A percentile compares a stretch with the other conserved stretches of the same genome.
These are phyloP conservation scores for Buphagus erythrorhynchus DNA, from an alignment of 2,797 vertebrate species.

Conservation along the genomic window DNA sequence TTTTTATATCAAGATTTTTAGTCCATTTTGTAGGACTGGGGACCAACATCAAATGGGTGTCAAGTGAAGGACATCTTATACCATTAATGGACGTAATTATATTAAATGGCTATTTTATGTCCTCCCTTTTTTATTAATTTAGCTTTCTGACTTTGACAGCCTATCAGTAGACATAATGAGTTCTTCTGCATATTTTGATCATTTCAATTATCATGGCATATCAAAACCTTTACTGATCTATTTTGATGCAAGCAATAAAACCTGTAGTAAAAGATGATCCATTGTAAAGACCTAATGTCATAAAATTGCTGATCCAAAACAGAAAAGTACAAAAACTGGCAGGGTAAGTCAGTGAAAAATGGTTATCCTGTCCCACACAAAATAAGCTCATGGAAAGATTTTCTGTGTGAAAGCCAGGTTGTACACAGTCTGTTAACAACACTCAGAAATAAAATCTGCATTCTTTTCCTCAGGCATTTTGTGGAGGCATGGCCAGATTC, in stretches of 20 bases:
- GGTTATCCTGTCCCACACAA: background rate
- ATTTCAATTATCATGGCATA: background rate
- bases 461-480: background rate
- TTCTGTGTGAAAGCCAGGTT: background rate
- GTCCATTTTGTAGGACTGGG: background rate
- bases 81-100: background rate
- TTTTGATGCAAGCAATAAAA: background rate
- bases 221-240: background rate
- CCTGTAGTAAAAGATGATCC: background rate
- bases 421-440: background rate
- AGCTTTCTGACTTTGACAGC: background rate
- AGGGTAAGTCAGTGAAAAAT: background rate
- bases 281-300: background rate
- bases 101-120: background rate
- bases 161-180: background rate
- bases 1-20: background rate
- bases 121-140: background rate
- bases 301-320: constrained; percentile 1
- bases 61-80: background rate
- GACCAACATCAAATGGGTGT: background rate
- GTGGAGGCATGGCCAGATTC: background rate
- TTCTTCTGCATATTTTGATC: background rate
- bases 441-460: background rate
- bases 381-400: background rate
- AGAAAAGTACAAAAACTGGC: background rate